phyloP scores from a whole-genome alignment of 2,888 invertebrate species.

The Aethes cnicana region DNA sequence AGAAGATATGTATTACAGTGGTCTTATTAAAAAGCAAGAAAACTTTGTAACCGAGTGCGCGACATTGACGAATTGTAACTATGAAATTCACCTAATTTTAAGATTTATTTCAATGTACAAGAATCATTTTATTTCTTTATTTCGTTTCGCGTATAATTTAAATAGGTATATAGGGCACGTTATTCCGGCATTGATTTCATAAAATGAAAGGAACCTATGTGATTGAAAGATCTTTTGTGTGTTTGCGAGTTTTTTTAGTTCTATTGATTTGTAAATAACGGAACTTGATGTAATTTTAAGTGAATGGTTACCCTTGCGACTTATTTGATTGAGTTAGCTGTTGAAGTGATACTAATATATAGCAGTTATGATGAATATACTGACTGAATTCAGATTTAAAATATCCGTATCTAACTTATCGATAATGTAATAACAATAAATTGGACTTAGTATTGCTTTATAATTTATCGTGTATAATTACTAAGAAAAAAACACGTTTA shows the following conservation, averaged over 20 bases:
- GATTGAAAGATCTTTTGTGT: conserved; percentile 44
- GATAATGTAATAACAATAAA: no score
- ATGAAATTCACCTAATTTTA: conserved; percentile 14
- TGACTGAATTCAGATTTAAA: no score
- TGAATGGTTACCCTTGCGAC: conserved; percentile 9
- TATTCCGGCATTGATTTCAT: conserved; percentile 25
- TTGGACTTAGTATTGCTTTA: no score
- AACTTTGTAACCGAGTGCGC: not conserved
- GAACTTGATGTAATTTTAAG: conserved; percentile 16
- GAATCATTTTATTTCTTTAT: conserved; percentile 12
- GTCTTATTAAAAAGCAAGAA: not conserved
- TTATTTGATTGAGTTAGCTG: not conserved
- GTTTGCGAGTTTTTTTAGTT: conserved; percentile 27
- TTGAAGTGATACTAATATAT: not conserved
- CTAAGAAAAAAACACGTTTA: no score
- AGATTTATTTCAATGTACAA: conserved; percentile 4
- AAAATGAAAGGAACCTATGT: conserved; percentile 35
- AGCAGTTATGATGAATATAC: no score
- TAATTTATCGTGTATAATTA: no score
- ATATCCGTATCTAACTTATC: no score
- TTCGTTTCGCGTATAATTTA: conserved; percentile 18
- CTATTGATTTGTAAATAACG: conserved; percentile 23
- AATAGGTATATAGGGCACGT: conserved; percentile 25
- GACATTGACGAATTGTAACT: conserved; percentile 2
- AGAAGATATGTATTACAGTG: no score